These are phyloP conservation scores for Zoanthus sociatus DNA, from an alignment of 92 coral and sea anemone species.

Conservation along the genomic window DNA sequence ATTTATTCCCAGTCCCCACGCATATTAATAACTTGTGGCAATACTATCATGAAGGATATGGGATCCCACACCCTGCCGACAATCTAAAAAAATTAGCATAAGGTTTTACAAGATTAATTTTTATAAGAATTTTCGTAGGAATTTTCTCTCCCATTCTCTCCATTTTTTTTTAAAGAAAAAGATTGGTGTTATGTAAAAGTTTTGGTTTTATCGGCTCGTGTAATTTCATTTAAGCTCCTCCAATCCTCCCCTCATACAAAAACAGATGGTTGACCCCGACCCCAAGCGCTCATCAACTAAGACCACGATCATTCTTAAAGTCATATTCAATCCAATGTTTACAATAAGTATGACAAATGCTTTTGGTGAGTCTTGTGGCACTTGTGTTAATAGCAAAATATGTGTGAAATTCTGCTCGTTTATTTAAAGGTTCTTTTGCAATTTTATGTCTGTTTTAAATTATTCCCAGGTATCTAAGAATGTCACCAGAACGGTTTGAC, in stretches of 20 bases:
- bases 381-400: conserved; percentile 29
- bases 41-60: conserved; percentile 17
- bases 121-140: conserved; percentile 12
- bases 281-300: conserved; percentile 29
- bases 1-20: conserved; percentile 39
- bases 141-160: conserved; percentile 15
- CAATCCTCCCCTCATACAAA: conserved; percentile 22
- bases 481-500: conserved; percentile 41
- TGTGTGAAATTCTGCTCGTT: conserved; percentile 24
- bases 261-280: conserved; percentile 18
- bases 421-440: conserved; percentile 27
- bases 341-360: conserved; percentile 11
- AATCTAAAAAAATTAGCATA: conserved; percentile 18
- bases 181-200: conserved; percentile 12
- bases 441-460: conserved; percentile 17
- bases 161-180: background rate
- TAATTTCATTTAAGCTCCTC: conserved; percentile 15
- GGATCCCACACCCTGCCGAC: conserved; percentile 23
- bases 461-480: conserved; percentile 36
- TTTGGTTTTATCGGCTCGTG: conserved; percentile 14
- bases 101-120: conserved; percentile 22
- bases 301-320: conserved; percentile 15
- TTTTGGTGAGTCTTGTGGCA: conserved; percentile 20
- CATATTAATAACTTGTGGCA: conserved; percentile 18
- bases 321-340: conserved; percentile 30